phyloP scores from a whole-genome alignment of 2,888 invertebrate genomes.

The Sminthurides aquaticus region DNA sequence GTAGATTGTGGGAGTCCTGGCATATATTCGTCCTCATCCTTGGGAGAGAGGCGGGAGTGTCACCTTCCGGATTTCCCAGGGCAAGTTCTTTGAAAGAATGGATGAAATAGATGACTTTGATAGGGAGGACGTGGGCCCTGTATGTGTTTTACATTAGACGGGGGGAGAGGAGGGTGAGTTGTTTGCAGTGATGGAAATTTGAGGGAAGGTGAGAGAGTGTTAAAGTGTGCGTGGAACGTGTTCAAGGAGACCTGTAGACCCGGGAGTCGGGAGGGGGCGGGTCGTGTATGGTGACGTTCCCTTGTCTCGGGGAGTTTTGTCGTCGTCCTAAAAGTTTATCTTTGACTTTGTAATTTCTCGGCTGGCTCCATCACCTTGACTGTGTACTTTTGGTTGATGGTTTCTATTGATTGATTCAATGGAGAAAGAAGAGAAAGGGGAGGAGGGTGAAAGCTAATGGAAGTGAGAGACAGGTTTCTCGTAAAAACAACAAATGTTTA shows the following conservation, averaged over 20 bases:
- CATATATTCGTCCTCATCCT: background rate
- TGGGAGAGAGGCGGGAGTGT: background rate
- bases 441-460: background rate
- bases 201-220: background rate
- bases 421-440: no score
- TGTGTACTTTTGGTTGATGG: background rate
- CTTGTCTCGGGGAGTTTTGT: no score
- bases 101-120: background rate
- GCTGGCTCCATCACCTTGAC: background rate
- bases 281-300: no score
- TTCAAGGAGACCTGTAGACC: no score
- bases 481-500: slow-evolving; percentile 10
- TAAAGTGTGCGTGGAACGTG: background rate
- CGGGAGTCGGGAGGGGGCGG: no score
- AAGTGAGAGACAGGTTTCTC: background rate
- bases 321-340: background rate
- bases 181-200: no score
- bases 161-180: no score
- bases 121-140: no score
- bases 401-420: background rate
- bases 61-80: background rate
- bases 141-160: no score
- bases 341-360: background rate
- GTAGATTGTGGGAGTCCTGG: no score
- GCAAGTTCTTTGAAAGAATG: background rate